Conservation (phyloP, 37 sponge, comb jelly and placozoan species). For the Halisarca cf. caerulea region DNA sequence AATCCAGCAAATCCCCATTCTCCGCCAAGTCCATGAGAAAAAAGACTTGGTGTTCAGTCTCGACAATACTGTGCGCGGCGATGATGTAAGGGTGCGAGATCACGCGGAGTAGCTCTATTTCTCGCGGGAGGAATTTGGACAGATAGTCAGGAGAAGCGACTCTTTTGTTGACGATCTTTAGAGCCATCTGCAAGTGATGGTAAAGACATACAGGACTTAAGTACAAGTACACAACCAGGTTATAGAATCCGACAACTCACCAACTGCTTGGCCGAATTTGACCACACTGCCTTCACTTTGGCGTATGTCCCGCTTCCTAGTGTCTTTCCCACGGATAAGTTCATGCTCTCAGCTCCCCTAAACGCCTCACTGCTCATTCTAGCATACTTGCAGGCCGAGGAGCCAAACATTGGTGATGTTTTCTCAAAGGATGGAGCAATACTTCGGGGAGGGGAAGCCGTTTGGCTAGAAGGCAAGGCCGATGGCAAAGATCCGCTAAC, state of each 20-base stretch:
- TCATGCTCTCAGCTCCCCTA: conserved; percentile 19
- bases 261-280: conserved; percentile 36
- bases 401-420: background rate
- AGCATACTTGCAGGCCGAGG: background rate
- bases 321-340: conserved; percentile 60
- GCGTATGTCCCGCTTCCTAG: conserved; percentile 93
- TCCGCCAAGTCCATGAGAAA: conserved; percentile 90
- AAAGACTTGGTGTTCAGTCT: conserved; percentile 68
- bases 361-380: background rate
- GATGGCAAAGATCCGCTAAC: too few relatives aligned
- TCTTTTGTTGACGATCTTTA: conserved; percentile 85
- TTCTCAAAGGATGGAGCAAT: too few relatives aligned
- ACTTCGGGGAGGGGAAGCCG: too few relatives aligned
- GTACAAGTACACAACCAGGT: background rate
- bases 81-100: conserved; percentile 72
- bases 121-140: conserved; percentile 86
- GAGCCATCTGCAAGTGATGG: conserved; percentile 73
- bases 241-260: conserved; percentile 40
- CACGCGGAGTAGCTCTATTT: conserved; percentile 71
- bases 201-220: background rate
- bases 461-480: too few relatives aligned
- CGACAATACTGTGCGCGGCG: conserved; percentile 61
- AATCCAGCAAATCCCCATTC: conserved; percentile 91
- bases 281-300: conserved; percentile 90
- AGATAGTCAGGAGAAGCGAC: conserved; percentile 80